Percentiles rank a stretch among this genome's conserved stretches.
Evolutionary conservation across 1,140 invertebrate species (phyloP).

Genomic region (Platyscapa corneri): DNA sequence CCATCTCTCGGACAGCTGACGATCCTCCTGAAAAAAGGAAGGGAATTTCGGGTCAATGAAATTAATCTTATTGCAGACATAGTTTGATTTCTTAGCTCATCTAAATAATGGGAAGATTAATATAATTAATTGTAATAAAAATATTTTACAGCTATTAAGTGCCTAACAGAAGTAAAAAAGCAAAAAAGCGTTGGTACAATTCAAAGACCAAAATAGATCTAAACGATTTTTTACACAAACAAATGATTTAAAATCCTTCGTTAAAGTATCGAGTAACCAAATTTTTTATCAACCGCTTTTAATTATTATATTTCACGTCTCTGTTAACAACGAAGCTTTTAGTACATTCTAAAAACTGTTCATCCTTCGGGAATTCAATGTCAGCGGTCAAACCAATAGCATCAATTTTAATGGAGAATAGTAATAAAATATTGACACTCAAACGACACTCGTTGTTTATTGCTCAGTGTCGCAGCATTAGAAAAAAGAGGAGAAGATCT

Average conservation of each 20-base stretch:
- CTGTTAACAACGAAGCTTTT: background rate
- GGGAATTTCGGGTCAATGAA: background rate
- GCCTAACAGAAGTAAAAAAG: no score
- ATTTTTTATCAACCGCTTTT: background rate
- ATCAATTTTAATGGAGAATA: slow-evolving; percentile 1
- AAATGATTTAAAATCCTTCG: background rate
- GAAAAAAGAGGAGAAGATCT: no score
- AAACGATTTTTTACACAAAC: no score
- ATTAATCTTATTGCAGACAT: background rate
- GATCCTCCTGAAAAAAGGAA: background rate
- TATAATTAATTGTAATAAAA: background rate
- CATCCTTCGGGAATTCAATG: slow-evolving; percentile 9
- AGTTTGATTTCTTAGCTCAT: background rate
- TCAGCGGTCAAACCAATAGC: background rate
- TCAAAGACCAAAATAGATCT: background rate
- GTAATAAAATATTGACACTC: background rate
- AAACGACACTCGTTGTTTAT: background rate
- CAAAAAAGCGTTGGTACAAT: background rate
- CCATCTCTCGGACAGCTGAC: background rate
- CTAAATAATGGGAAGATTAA: background rate
- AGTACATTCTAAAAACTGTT: background rate
- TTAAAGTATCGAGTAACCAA: background rate
- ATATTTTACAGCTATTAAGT: background rate
- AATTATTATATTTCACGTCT: background rate
- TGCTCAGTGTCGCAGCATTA: no score